phyloP scores from a whole-genome alignment of 1,140 invertebrate species.

The Rhynchophorus ferrugineus region DNA sequence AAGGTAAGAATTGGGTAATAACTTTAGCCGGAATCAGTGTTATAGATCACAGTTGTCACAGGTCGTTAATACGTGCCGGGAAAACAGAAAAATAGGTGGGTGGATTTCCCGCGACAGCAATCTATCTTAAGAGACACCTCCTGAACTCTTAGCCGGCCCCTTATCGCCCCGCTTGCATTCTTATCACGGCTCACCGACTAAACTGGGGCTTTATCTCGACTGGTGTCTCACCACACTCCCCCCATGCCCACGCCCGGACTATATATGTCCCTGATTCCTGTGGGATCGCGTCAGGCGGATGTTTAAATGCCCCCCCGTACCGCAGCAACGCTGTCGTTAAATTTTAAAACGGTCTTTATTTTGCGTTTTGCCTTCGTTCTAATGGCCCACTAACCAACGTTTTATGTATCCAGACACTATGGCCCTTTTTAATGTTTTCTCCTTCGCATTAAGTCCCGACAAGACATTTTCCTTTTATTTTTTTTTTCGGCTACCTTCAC shows the following conservation, averaged over 20 bases:
- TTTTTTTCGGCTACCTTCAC: too few species aligned
- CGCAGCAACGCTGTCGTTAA: conserved; percentile 18
- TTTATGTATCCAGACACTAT: conserved; percentile 5
- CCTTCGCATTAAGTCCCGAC: neutral
- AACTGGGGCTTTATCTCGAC: conserved; percentile 35
- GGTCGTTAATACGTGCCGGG: conserved; percentile 39
- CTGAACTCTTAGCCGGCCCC: conserved; percentile 35
- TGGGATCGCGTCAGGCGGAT: conserved; percentile 29
- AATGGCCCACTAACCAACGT: conserved; percentile 17
- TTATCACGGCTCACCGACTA: conserved; percentile 37
- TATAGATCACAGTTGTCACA: conserved; percentile 43
- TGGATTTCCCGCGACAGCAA: conserved; percentile 42
- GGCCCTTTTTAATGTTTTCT: conserved; percentile 1
- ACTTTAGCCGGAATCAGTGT: conserved; percentile 33
- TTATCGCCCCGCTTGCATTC: conserved; percentile 40
- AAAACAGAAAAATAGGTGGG: conserved; percentile 33
- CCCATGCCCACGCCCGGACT: conserved; percentile 20
- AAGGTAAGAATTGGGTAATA: conserved; percentile 13
- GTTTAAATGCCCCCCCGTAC: conserved; percentile 25
- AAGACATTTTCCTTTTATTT: neutral
- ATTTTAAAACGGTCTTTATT: conserved; percentile 25
- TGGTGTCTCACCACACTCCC: conserved; percentile 31
- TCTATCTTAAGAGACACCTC: conserved; percentile 41
- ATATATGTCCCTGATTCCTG: conserved; percentile 30
- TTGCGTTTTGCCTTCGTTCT: conserved; percentile 17